Percentiles rank a stretch among this genome's conserved stretches.
These are phyloP conservation scores for Callosobruchus maculatus DNA, from an alignment of 2,888 invertebrate species.

Conservation along the genomic window DNA sequence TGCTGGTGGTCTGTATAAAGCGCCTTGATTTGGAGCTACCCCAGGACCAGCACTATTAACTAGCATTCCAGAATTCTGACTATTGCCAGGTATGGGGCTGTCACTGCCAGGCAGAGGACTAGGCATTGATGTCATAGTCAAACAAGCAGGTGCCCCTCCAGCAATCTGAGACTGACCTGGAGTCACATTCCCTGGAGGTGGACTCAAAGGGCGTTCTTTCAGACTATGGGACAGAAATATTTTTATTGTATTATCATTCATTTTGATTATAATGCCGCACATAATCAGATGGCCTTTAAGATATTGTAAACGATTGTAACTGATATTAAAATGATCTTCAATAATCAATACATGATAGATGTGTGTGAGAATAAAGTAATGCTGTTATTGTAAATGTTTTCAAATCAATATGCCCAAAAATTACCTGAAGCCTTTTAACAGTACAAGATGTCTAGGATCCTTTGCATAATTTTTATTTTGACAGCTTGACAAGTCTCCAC, in stretches of 20 bases:
- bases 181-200: constrained; percentile 47
- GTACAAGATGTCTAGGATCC: constrained; percentile 77
- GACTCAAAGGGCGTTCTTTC: constrained; percentile 68
- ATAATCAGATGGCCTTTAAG: too few species aligned
- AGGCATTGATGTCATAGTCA: constrained; percentile 49
- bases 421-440: constrained; percentile 69
- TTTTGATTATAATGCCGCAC: too few species aligned
- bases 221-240: constrained; percentile 44
- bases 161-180: constrained; percentile 43
- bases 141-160: constrained; percentile 26
- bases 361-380: too few species aligned
- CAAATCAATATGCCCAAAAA: too few species aligned
- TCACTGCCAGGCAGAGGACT: constrained; percentile 57
- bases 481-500: constrained; percentile 75
- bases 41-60: constrained; percentile 38
- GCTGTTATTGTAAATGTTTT: too few species aligned
- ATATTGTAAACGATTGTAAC: too few species aligned
- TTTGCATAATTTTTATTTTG: constrained; percentile 89
- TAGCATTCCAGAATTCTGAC: constrained; percentile 47
- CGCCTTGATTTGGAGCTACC: constrained; percentile 41
- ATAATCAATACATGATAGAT: too few species aligned
- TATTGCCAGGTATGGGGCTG: constrained; percentile 49
- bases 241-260: too few species aligned
- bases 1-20: constrained; percentile 46
- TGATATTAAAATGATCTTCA: too few species aligned